These are phyloP conservation scores for Accipiter cooperii DNA, from an alignment of 2,113 vertebrate species.

Conservation along the genomic window DNA sequence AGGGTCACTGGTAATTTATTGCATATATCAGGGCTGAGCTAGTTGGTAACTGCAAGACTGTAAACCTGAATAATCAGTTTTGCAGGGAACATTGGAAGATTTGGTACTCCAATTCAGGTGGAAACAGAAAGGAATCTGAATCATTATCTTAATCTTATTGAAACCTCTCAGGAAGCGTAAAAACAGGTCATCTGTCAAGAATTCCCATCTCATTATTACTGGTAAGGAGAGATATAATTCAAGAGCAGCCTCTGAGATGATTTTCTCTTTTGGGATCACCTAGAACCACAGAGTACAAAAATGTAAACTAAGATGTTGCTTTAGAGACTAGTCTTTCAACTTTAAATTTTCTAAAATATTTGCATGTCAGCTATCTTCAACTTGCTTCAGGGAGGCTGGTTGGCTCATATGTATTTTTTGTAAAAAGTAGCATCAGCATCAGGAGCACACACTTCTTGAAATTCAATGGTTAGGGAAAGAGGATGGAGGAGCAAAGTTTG, in stretches of 20 bases:
- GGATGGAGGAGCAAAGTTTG: neutral
- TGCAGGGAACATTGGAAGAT: neutral
- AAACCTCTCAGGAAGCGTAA: neutral
- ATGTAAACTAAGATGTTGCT: neutral
- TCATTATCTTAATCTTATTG: neutral
- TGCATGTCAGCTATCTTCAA: neutral
- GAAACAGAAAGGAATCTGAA: neutral
- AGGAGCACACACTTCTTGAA: neutral
- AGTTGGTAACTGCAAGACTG: neutral
- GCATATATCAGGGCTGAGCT: neutral
- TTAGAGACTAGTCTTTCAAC: neutral
- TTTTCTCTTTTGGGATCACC: neutral
- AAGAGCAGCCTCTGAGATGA: neutral
- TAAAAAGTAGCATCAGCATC: neutral
- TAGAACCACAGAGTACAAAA: neutral
- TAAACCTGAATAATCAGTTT: neutral
- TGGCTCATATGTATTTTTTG: neutral
- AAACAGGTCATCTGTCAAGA: neutral
- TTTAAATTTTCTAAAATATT: neutral
- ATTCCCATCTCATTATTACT: neutral
- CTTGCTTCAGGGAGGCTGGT: neutral
- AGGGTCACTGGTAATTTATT: slow-evolving; percentile 9
- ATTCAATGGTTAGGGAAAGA: neutral
- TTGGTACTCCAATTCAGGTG: neutral
- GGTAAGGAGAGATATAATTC: neutral